Conservation (phyloP, 2,113 vertebrate genomes). For the Microcebus ravelobensis region DNA sequence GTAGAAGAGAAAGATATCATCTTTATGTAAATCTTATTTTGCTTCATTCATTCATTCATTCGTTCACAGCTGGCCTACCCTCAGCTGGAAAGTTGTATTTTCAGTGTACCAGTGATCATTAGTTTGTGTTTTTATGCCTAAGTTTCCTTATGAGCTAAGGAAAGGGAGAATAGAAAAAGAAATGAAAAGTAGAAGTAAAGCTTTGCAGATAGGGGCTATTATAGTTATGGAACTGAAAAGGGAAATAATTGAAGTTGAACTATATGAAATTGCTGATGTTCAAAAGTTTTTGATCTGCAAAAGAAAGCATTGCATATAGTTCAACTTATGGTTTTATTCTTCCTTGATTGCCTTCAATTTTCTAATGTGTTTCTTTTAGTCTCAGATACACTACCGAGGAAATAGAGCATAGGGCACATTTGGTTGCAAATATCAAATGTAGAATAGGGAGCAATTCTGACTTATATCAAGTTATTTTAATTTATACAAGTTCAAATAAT, state of each 20-base stretch:
- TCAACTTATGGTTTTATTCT: constrained; percentile 13
- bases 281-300: not conserved
- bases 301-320: not conserved
- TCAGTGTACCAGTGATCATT: not conserved
- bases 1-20: not conserved
- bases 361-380: not conserved
- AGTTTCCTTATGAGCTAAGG: not conserved
- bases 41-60: not conserved
- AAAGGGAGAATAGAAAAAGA: constrained; percentile 18
- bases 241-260: not conserved
- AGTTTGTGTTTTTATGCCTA: not conserved
- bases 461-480: constrained; percentile 36
- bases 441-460: not conserved
- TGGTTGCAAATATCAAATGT: constrained; percentile 4
- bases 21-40: constrained; percentile 29
- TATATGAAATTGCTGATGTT: not conserved
- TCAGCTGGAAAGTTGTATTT: not conserved
- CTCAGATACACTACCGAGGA: not conserved
- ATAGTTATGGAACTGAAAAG: not conserved
- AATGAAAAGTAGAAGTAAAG: not conserved
- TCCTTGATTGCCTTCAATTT: not conserved
- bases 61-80: not conserved
- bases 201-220: not conserved
- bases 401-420: not conserved
- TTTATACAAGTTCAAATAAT: not conserved